phyloP scores from a whole-genome alignment of 1,140 invertebrate species.

The Acromyrmex heyeri region DNA sequence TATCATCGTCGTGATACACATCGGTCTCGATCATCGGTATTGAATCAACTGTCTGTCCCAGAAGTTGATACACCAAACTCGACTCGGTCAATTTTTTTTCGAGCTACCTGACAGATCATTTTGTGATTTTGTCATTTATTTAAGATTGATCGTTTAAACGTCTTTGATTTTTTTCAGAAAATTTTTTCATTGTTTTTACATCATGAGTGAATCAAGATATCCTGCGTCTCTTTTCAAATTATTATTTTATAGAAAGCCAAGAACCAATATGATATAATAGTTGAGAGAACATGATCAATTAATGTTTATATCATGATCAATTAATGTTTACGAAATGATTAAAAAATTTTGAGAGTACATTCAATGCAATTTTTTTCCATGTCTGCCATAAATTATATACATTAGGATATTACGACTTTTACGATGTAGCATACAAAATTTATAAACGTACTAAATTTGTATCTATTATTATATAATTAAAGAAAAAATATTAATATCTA shows the following conservation, averaged over 20 bases:
- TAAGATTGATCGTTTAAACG: not conserved
- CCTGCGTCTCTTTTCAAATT: not conserved
- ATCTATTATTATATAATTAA: not conserved
- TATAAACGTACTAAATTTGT: not conserved
- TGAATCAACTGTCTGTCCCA: conserved; percentile 5
- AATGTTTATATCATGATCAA: not conserved
- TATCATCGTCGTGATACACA: not conserved
- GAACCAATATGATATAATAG: not conserved
- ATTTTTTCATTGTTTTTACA: not conserved
- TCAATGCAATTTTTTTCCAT: not conserved
- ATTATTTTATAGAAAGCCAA: not conserved
- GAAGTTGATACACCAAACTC: conserved; percentile 8
- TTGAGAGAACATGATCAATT: not conserved
- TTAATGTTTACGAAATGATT: not conserved
- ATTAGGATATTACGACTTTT: not conserved
- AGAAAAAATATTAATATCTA: not conserved
- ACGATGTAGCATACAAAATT: not conserved
- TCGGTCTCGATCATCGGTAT: conserved; percentile 4
- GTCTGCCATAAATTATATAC: not conserved
- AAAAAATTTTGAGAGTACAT: not conserved
- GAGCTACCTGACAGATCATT: not conserved
- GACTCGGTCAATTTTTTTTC: not conserved
- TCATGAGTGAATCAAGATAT: not conserved
- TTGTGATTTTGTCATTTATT: not conserved
- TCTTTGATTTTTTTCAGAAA: not conserved